Base-by-base conservation (phyloP, 2,797 vertebrate species). In the Erethizon dorsatum region DNA sequence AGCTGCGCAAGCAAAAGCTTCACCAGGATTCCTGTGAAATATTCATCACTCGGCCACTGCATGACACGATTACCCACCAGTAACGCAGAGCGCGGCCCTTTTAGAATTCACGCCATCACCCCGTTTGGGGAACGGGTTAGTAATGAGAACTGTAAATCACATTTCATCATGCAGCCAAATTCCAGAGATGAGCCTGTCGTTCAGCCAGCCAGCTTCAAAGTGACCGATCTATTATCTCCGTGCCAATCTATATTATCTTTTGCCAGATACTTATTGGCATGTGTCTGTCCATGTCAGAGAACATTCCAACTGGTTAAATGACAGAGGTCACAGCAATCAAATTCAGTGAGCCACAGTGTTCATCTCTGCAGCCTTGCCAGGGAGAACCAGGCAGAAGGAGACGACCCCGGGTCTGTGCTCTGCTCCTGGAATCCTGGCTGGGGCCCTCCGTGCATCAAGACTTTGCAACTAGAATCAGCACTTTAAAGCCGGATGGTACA, bases 251-350 rank as follows among this genome's bases (percentile, higher is more conserved):
- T 0, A 54, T 65, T 24, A 86, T 12, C 82, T 69, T 50, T 67
- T 3, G 1, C 90, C 87, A n/a, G 90, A 57, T 22, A 9, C 50
- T 57, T 59, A 90, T 24, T 50, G 90, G 95, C 96, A 94, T 13
- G 54, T 96, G 95, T 97, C 97, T 86, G 87, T 93, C 96, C 69
- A 13, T 0, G 4, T 80, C 69, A 10, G 63, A 90, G 87, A 56
- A 24, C 57, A 20, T 52, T 57, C 91, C 65, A 33, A n/a, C 24
- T 15, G 80, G 59, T 28, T 28, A 57, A 47, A 50, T 14, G 92
- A 95, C 90, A 85, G 80, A 94, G 82, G 96, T 91, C 88, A 83
- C 5, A 1, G n/a, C 47, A 13, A 1, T 47, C 83, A 37, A 65
- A 54, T 24, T 2, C 26, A 22, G 8, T 2, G n/a, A 24, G 47